These are phyloP conservation scores for Ectemnius lituratus DNA, from an alignment of 2,888 invertebrate species.

Conservation along the genomic window DNA sequence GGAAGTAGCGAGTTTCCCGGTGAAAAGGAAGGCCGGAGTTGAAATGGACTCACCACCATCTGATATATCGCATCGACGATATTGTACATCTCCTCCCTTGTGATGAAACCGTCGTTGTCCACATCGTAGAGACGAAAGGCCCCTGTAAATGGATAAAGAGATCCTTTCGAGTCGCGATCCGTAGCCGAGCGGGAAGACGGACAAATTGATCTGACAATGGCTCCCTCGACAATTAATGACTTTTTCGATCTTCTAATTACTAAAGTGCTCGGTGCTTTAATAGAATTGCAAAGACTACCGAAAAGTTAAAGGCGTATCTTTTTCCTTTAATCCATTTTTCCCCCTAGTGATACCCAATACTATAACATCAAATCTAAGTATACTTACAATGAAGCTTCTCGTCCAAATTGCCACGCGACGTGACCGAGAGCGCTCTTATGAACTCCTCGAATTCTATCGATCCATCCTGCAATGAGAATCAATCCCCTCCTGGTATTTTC, in stretches of 20 bases:
- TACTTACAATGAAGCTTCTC: constrained; percentile 98
- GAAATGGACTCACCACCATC: constrained; percentile 91
- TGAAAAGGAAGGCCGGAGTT: not conserved
- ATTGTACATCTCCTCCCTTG: constrained; percentile 97
- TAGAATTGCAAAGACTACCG: no score
- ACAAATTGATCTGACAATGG: constrained; percentile 23
- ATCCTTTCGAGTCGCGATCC: not conserved
- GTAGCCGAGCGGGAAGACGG: not conserved
- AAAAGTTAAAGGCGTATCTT: not conserved
- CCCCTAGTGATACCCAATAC: not conserved
- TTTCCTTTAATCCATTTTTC: not conserved
- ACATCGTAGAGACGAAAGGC: constrained; percentile 97
- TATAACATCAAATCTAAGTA: constrained; percentile 3
- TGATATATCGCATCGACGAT: constrained; percentile 98
- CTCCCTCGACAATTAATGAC: no score
- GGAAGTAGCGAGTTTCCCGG: no score
- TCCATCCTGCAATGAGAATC: constrained; percentile 87
- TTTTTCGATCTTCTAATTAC: no score
- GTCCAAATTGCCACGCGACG: constrained; percentile 98
- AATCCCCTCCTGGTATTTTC: constrained; percentile 5
- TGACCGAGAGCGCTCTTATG: constrained; percentile 97
- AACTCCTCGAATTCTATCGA: constrained; percentile 99
- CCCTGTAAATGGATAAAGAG: constrained; percentile 82
- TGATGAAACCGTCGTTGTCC: constrained; percentile 97
- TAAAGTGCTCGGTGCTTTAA: no score